phyloP scores from a whole-genome alignment of 2,888 invertebrate genomes.

The Cephus pulcher region DNA sequence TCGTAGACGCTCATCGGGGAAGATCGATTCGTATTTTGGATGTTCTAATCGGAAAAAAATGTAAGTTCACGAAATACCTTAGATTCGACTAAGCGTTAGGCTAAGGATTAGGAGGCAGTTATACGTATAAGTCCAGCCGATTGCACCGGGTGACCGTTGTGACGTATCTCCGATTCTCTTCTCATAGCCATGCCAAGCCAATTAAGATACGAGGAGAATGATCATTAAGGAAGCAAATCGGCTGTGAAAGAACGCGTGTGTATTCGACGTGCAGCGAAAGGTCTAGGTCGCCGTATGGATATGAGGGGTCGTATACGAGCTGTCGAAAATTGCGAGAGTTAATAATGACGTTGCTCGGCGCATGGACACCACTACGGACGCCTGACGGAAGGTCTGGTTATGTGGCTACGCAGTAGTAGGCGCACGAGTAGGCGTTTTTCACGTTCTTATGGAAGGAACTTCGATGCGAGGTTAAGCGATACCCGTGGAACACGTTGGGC shows the following conservation, averaged over 20 bases:
- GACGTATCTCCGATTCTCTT: not conserved
- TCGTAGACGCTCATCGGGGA: not conserved
- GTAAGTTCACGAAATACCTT: conserved; percentile 38
- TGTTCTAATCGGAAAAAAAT: conserved; percentile 53
- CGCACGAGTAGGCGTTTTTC: not conserved
- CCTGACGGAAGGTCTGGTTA: not conserved
- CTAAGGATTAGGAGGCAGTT: not conserved
- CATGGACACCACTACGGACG: too few relatives aligned
- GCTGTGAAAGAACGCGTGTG: conserved; percentile 26
- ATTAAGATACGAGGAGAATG: not conserved
- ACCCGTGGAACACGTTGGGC: not conserved
- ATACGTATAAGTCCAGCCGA: not conserved
- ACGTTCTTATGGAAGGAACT: not conserved
- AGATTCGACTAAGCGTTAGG: not conserved
- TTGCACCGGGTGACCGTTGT: not conserved
- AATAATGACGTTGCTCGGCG: not conserved
- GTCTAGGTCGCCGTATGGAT: conserved; percentile 51
- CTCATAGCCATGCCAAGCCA: not conserved
- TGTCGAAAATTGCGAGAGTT: not conserved
- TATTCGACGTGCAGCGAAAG: conserved; percentile 41
- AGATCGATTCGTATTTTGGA: conserved; percentile 44
- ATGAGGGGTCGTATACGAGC: not conserved
- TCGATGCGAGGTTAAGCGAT: not conserved
- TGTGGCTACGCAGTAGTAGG: not conserved
- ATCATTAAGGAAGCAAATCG: conserved; percentile 38